phyloP scores from a whole-genome alignment of 37 sponge, comb jelly and placozoan genomes.

The Ephydatia muelleri region DNA sequence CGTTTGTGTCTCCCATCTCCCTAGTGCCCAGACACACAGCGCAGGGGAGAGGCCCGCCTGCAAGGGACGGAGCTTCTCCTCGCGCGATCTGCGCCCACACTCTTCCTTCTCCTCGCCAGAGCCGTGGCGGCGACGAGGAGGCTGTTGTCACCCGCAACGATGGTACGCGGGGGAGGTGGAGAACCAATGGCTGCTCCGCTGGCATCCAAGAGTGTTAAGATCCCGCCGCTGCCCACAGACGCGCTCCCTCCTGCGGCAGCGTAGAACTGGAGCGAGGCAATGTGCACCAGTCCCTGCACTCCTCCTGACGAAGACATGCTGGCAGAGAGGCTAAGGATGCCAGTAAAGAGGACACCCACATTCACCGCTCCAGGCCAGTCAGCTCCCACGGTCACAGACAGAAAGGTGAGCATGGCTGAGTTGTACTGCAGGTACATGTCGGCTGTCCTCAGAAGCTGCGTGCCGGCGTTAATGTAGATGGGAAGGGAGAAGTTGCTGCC shows the following conservation, averaged over 20 bases:
- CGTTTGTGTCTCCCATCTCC: slow-evolving; percentile 68
- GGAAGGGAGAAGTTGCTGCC: slow-evolving; percentile 55
- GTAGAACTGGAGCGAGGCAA: slow-evolving; percentile 47
- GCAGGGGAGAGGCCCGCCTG: slow-evolving; percentile 22
- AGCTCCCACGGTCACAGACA: not conserved
- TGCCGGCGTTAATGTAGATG: slow-evolving; percentile 67
- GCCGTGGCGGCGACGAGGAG: slow-evolving; percentile 11
- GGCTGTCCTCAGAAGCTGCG: slow-evolving; percentile 11
- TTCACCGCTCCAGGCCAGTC: slow-evolving; percentile 19
- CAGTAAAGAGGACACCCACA: not conserved
- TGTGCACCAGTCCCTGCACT: slow-evolving; percentile 20
- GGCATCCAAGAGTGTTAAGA: slow-evolving; percentile 24
- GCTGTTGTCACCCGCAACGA: slow-evolving; percentile 57
- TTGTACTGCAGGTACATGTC: slow-evolving; percentile 52
- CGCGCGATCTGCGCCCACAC: not conserved
- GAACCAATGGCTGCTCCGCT: slow-evolving; percentile 1
- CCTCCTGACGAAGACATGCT: slow-evolving; percentile 5
- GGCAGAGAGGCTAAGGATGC: slow-evolving; percentile 21
- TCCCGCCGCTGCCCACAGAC: slow-evolving; percentile 12
- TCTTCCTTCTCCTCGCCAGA: not conserved
- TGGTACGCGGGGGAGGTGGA: slow-evolving; percentile 14
- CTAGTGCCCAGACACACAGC: slow-evolving; percentile 9
- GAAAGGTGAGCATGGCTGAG: not conserved
- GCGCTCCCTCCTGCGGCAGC: slow-evolving; percentile 36
- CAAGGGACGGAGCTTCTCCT: slow-evolving; percentile 8